Evolutionary conservation across 2,888 invertebrate genomes (phyloP).

Genomic region (Polyommatus icarus): DNA sequence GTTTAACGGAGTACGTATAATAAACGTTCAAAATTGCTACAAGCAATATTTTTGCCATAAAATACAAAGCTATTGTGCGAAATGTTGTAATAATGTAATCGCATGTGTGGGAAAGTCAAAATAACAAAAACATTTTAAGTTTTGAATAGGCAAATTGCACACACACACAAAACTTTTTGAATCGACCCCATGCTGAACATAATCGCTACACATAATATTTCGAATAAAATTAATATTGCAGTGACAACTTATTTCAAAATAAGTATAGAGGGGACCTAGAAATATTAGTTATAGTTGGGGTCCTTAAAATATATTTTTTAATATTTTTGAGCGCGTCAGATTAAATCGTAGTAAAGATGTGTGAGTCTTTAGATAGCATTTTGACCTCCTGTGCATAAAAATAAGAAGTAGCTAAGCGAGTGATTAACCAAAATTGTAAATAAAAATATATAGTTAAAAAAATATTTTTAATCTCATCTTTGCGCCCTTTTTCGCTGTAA

Average conservation of each 20-base stretch:
- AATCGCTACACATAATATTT: background rate
- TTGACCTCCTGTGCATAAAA: too few relatives aligned
- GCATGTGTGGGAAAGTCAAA: background rate
- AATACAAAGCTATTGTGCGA: background rate
- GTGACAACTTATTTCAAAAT: conserved; percentile 17
- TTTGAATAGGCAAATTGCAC: conserved; percentile 5
- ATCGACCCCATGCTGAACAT: background rate
- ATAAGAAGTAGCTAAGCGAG: too few relatives aligned
- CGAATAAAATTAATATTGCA: conserved; percentile 5
- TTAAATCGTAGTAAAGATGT: too few relatives aligned
- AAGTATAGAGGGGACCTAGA: background rate
- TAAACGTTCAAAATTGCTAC: background rate
- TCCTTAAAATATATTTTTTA: too few relatives aligned
- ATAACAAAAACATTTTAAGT: conserved; percentile 6
- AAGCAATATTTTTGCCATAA: background rate
- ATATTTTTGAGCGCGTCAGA: too few relatives aligned
- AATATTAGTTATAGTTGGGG: background rate
- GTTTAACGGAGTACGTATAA: background rate
- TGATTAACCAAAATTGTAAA: too few relatives aligned
- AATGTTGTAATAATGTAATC: background rate
- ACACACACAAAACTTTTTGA: background rate
- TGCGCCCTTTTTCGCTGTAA: too few relatives aligned
- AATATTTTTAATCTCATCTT: too few relatives aligned
- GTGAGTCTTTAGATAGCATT: too few relatives aligned
- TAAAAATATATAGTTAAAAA: too few relatives aligned